Evolutionary conservation across 2,888 invertebrate genomes (phyloP).

Genomic region (Hololepta plana): DNA sequence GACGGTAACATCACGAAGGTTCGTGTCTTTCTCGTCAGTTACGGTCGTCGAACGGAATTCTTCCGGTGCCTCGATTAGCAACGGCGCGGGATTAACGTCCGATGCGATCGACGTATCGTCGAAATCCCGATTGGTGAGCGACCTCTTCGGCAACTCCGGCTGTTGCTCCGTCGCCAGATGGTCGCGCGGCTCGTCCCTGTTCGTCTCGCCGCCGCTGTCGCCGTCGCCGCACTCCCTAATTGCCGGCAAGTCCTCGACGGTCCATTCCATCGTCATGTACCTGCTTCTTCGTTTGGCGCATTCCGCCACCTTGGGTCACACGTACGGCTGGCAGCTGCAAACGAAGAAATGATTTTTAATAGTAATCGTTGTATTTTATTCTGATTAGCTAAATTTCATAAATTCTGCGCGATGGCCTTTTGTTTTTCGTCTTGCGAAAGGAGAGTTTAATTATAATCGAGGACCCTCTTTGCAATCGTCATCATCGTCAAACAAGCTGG

Average conservation of each 20-base stretch:
- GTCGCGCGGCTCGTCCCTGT: not conserved
- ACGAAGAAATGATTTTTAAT: no score
- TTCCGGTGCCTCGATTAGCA: constrained; percentile 16
- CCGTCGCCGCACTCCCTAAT: constrained; percentile 2
- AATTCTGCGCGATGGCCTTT: no score
- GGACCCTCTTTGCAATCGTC: no score
- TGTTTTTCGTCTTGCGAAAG: no score
- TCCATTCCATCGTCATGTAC: constrained; percentile 1
- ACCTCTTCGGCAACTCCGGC: not conserved
- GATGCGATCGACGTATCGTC: not conserved
- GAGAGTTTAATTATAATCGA: no score
- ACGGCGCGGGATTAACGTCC: not conserved
- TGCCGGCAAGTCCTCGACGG: not conserved
- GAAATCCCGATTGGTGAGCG: not conserved
- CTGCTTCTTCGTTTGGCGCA: no score
- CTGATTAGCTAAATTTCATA: no score
- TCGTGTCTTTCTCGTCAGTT: not conserved
- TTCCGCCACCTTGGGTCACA: no score
- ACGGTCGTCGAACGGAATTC: constrained; percentile 13
- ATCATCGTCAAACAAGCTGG: no score
- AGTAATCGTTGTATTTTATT: no score
- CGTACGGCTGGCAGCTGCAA: no score
- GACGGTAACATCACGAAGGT: not conserved
- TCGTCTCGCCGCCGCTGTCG: not conserved
- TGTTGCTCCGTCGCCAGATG: not conserved